Evolutionary conservation across 1,140 invertebrate genomes (phyloP).

Genomic region (Choristoneura fumiferana): DNA sequence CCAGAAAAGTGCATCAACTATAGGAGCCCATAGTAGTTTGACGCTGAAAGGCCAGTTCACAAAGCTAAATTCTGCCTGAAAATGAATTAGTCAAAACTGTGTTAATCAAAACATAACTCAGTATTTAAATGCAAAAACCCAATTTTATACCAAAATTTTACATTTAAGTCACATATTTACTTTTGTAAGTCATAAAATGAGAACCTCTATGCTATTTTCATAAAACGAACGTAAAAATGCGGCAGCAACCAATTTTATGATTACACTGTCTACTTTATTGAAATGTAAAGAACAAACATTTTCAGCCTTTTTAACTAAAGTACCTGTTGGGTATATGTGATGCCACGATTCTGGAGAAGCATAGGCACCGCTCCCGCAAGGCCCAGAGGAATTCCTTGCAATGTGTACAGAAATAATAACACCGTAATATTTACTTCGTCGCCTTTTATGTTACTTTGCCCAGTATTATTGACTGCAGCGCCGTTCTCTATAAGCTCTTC

Average conservation of each 20-base stretch:
- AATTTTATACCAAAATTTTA: too few relatives aligned
- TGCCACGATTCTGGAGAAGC: constrained; percentile 93
- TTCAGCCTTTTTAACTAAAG: constrained; percentile 35
- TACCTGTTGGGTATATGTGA: constrained; percentile 89
- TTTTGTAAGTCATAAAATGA: too few relatives aligned
- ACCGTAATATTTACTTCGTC: constrained; percentile 90
- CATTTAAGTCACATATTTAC: too few relatives aligned
- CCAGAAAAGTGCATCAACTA: constrained; percentile 96
- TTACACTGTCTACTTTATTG: too few relatives aligned
- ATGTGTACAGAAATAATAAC: constrained; percentile 93
- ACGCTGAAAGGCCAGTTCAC: constrained; percentile 98
- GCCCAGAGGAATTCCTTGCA: constrained; percentile 98
- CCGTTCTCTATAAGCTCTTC: constrained; percentile 70
- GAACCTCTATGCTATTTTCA: neutral
- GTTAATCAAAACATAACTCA: constrained; percentile 9
- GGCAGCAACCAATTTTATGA: too few relatives aligned
- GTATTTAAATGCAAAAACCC: too few relatives aligned
- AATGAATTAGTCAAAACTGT: constrained; percentile 35
- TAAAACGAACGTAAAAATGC: too few relatives aligned
- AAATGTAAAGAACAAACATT: too few relatives aligned
- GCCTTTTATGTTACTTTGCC: constrained; percentile 81
- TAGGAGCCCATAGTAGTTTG: constrained; percentile 98
- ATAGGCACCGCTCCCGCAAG: constrained; percentile 96
- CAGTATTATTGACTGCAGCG: constrained; percentile 39
- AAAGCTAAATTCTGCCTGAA: constrained; percentile 98